Conservation (phyloP, 2,888 invertebrate genomes). For the Dione vanillae region DNA sequence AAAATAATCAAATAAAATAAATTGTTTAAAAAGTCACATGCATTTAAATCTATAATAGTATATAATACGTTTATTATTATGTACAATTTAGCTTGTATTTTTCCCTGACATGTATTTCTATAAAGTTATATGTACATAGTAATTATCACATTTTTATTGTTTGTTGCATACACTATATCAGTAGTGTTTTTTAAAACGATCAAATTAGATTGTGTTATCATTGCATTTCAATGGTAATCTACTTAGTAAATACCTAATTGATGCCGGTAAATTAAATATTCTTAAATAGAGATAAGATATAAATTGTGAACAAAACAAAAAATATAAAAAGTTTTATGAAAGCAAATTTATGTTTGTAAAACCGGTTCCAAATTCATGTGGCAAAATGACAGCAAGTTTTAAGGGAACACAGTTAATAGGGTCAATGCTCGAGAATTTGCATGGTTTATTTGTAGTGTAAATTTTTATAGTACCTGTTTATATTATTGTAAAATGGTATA, state of each 20-base stretch:
- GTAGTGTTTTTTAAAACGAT: neutral
- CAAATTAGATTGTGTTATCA: neutral
- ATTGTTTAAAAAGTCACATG: neutral
- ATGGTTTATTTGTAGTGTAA: neutral
- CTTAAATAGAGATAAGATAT: neutral
- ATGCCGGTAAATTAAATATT: neutral
- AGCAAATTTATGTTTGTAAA: neutral
- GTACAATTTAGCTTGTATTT: neutral
- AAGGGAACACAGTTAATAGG: neutral
- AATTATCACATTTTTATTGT: neutral
- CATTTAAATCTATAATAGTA: neutral
- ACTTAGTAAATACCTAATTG: constrained; percentile 10
- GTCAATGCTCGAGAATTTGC: constrained; percentile 13
- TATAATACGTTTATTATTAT: neutral
- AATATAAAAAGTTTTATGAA: neutral
- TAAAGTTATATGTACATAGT: neutral
- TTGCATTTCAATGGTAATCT: constrained; percentile 14
- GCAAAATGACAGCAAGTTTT: constrained; percentile 4
- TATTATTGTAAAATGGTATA: no score
- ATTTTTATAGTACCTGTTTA: no score
- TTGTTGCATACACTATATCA: neutral
- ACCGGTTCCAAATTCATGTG: constrained; percentile 1
- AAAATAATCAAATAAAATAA: no score
- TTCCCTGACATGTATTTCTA: neutral
- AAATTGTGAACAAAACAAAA: neutral